Percentiles rank a stretch among this genome's conserved stretches.
phyloP scores from a whole-genome alignment of 2,113 vertebrate species.

The Ciconia maguari region DNA sequence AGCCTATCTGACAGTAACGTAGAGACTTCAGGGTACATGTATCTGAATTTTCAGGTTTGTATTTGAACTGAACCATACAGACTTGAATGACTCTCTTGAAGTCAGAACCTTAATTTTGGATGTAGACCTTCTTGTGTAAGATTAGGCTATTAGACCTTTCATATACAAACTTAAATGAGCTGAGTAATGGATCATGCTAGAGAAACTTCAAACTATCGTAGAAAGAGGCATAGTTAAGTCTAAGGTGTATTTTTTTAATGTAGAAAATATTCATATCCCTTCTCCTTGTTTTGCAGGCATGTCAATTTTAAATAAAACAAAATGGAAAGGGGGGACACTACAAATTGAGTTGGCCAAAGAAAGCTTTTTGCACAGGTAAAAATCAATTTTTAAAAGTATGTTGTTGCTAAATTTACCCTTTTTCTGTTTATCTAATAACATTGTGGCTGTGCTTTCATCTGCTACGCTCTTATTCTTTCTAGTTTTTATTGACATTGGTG shows the following conservation, averaged over 20 bases:
- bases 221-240: not conserved
- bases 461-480: rapidly evolving
- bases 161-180: not conserved
- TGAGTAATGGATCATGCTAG: not conserved
- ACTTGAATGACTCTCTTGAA: not conserved
- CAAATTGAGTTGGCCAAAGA: constrained; percentile 93
- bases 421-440: not conserved
- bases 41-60: not conserved
- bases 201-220: not conserved
- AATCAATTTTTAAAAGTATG: not conserved
- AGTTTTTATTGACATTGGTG: not conserved
- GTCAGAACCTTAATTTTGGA: not conserved
- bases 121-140: not conserved
- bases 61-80: not conserved
- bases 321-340: constrained; percentile 93
- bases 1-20: not conserved
- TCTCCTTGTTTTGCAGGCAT: constrained; percentile 77
- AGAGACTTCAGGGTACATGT: not conserved
- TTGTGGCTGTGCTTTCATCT: not conserved
- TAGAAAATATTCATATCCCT: not conserved
- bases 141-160: not conserved
- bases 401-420: not conserved
- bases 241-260: not conserved
- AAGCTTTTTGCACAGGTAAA: constrained; percentile 91
- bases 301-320: constrained; percentile 89